phyloP scores from a whole-genome alignment of 2,113 vertebrate species.

The Poeciliopsis occidentalis region DNA sequence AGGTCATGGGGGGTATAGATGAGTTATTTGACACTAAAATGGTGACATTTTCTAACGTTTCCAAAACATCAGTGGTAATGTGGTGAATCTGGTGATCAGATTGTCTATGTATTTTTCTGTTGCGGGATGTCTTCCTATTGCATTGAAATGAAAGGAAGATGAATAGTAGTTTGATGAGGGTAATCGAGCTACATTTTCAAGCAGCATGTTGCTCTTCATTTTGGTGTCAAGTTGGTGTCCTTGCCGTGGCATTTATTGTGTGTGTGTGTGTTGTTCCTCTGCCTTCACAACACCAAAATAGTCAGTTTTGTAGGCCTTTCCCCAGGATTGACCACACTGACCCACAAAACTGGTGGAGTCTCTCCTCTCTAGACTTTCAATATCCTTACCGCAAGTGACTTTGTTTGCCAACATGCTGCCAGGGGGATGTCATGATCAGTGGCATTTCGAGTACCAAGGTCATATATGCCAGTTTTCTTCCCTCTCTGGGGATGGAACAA shows the following conservation, averaged over 20 bases:
- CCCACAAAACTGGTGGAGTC: slow-evolving; percentile 49
- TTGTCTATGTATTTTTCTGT: not conserved
- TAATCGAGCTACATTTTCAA: slow-evolving; percentile 45
- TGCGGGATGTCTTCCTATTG: not conserved
- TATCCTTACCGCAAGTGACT: slow-evolving; percentile 35
- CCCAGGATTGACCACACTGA: slow-evolving; percentile 53
- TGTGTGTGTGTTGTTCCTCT: slow-evolving; percentile 7
- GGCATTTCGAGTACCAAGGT: slow-evolving; percentile 32
- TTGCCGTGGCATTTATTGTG: slow-evolving; percentile 8
- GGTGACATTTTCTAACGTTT: not conserved
- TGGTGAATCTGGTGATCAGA: not conserved
- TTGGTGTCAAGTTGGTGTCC: slow-evolving; percentile 43
- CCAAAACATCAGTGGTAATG: not conserved
- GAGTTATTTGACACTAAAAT: not conserved
- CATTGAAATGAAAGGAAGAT: not conserved
- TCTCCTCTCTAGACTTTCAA: slow-evolving; percentile 38
- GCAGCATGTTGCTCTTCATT: slow-evolving; percentile 4
- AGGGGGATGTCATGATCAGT: slow-evolving; percentile 38
- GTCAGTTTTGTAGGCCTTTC: slow-evolving; percentile 42
- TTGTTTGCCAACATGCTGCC: slow-evolving; percentile 46
- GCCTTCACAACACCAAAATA: slow-evolving; percentile 36
- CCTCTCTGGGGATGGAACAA: slow-evolving; percentile 52
- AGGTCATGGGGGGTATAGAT: not conserved
- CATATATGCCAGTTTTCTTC: slow-evolving; percentile 21
- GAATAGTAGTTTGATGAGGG: not conserved